These are phyloP conservation scores for Tauraco hartlaubi DNA, from an alignment of 2,797 vertebrate species.

Conservation along the genomic window DNA sequence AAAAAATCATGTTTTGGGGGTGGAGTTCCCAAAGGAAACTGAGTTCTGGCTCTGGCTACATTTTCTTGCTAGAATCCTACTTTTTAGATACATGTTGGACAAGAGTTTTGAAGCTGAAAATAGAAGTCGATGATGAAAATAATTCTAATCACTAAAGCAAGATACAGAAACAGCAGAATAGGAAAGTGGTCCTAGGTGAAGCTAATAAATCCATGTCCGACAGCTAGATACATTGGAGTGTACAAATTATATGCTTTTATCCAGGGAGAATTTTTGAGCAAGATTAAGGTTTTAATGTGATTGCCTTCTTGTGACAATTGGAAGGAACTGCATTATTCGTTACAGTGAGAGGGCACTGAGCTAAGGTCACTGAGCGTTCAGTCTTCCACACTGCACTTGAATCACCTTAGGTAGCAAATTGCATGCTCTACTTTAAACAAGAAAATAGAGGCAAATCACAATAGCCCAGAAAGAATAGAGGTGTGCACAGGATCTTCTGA, in stretches of 20 bases:
- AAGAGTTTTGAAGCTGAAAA: conserved; percentile 53
- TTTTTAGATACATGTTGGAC: conserved; percentile 70
- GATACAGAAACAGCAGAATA: conserved; percentile 57
- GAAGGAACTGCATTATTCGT: conserved; percentile 58
- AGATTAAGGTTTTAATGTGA: conserved; percentile 78
- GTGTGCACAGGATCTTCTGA: neutral
- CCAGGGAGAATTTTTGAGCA: conserved; percentile 59
- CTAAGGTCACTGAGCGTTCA: conserved; percentile 47
- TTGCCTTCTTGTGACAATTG: conserved; percentile 76
- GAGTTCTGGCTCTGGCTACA: conserved; percentile 13
- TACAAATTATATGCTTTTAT: conserved; percentile 77
- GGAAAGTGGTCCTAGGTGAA: conserved; percentile 56
- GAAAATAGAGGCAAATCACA: conserved; percentile 30
- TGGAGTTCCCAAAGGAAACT: conserved; percentile 64
- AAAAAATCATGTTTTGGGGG: conserved; percentile 32
- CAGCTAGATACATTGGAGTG: conserved; percentile 51
- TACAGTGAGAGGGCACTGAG: conserved; percentile 49
- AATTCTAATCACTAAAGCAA: conserved; percentile 68
- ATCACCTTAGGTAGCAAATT: conserved; percentile 51
- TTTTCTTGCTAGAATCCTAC: conserved; percentile 62
- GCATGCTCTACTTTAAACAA: conserved; percentile 50
- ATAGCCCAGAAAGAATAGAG: conserved; percentile 20
- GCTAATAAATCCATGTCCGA: conserved; percentile 73
- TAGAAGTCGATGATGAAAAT: conserved; percentile 70
- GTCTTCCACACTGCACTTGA: conserved; percentile 30